These are phyloP conservation scores for Cyrtonyx montezumae DNA, from an alignment of 2,113 vertebrate genomes.

Conservation along the genomic window DNA sequence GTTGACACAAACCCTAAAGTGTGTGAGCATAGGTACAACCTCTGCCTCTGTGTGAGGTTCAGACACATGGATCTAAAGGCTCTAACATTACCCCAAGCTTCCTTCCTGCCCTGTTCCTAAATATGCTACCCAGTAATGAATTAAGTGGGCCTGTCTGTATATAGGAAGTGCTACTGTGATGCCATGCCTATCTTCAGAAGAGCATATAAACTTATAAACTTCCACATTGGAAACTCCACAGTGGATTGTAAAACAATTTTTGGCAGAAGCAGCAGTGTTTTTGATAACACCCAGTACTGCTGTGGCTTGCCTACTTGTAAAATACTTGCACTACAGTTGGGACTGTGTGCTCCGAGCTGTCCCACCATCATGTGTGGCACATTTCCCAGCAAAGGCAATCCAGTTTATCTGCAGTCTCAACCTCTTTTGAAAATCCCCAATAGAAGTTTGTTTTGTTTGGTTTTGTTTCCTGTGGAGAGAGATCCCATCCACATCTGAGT, in stretches of 20 bases:
- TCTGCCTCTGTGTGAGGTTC: neutral
- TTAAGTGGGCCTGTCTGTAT: neutral
- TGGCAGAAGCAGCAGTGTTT: neutral
- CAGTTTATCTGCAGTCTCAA: neutral
- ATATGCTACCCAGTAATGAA: neutral
- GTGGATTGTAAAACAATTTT: neutral
- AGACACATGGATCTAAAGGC: accelerated
- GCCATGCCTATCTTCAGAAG: neutral
- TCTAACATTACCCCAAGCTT: neutral
- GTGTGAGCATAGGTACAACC: neutral
- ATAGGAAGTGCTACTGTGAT: neutral
- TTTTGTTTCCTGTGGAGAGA: neutral
- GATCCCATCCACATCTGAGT: neutral
- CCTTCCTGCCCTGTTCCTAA: neutral
- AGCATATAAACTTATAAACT: neutral
- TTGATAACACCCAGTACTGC: neutral
- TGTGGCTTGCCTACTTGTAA: neutral
- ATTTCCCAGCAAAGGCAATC: neutral
- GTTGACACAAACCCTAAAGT: neutral
- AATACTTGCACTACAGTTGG: neutral
- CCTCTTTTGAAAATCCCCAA: neutral
- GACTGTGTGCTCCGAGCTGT: neutral
- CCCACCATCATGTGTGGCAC: neutral
- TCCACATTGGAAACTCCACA: accelerated
- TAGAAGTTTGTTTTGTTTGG: neutral